Percentiles rank a stretch among this genome's conserved stretches.
Evolutionary conservation across 2,888 invertebrate genomes (phyloP).

Genomic region (Smittia aterrima): DNA sequence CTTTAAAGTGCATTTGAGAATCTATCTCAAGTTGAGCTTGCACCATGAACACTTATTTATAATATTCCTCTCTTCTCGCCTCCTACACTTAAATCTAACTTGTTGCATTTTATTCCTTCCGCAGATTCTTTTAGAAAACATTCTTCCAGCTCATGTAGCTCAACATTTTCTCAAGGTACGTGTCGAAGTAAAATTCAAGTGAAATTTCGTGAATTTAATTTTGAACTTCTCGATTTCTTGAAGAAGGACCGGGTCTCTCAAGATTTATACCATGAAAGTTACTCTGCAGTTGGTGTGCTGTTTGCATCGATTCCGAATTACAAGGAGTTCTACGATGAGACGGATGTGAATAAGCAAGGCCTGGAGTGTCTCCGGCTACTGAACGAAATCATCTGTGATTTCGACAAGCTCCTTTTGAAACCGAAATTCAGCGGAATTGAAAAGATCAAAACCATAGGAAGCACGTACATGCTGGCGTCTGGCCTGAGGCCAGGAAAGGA

Average conservation of each 20-base stretch:
- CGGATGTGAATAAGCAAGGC: constrained; percentile 94
- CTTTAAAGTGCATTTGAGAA: no score
- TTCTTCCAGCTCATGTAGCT: constrained; percentile 93
- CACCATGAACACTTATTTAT: no score
- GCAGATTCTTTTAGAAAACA: constrained; percentile 88
- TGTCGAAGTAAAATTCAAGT: no score
- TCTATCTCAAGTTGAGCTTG: no score
- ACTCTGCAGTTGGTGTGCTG: constrained; percentile 93
- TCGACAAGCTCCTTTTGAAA: constrained; percentile 92
- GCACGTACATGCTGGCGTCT: constrained; percentile 94
- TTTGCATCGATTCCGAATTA: constrained; percentile 98
- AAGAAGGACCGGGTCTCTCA: constrained; percentile 60
- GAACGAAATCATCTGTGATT: constrained; percentile 97
- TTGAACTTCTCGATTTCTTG: no score
- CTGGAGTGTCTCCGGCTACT: constrained; percentile 88
- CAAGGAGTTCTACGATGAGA: constrained; percentile 94
- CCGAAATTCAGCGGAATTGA: constrained; percentile 95
- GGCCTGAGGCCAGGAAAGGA: constrained; percentile 88
- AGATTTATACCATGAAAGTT: constrained; percentile 92
- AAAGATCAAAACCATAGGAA: constrained; percentile 97
- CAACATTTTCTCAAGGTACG: no score
- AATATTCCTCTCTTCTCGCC: no score
- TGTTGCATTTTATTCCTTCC: neutral
- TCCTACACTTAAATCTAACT: neutral
- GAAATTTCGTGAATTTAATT: no score